A percentile compares a stretch with the other conserved stretches of the same genome.
phyloP scores from a whole-genome alignment of 2,113 vertebrate genomes.

The Misgurnus anguillicaudatus region DNA sequence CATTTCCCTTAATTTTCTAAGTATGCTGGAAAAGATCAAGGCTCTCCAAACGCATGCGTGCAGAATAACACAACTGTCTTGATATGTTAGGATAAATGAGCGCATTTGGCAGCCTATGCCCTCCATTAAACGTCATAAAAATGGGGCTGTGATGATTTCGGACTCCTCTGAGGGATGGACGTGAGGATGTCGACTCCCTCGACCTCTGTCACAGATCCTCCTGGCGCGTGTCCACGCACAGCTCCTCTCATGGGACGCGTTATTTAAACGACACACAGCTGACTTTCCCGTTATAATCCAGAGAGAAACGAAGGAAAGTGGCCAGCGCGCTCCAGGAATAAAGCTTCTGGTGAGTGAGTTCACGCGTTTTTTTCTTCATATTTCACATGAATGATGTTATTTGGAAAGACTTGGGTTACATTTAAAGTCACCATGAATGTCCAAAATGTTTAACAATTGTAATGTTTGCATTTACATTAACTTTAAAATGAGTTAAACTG shows the following conservation, averaged over 20 bases:
- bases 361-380: too few species aligned
- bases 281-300: conserved; percentile 49
- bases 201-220: conserved; percentile 13
- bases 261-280: conserved; percentile 62
- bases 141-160: conserved; percentile 4
- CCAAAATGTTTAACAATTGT: too few species aligned
- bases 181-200: conserved; percentile 18
- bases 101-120: neutral
- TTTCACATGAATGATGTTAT: too few species aligned
- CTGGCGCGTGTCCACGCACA: conserved; percentile 27
- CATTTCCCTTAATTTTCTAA: neutral
- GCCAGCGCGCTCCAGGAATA: neutral
- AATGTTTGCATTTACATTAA: too few species aligned
- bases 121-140: conserved; percentile 25
- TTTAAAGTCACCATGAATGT: too few species aligned
- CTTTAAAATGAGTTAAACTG: too few species aligned
- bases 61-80: neutral
- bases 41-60: neutral
- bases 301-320: conserved; percentile 14
- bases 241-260: conserved; percentile 49
- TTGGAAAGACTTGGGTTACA: too few species aligned
- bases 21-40: neutral
- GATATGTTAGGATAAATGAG: conserved; percentile 11
- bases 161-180: conserved; percentile 3
- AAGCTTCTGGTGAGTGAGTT: conserved; percentile 26